Evolutionary conservation across 2,888 invertebrate species (phyloP).

Genomic region (Patella caerulea): DNA sequence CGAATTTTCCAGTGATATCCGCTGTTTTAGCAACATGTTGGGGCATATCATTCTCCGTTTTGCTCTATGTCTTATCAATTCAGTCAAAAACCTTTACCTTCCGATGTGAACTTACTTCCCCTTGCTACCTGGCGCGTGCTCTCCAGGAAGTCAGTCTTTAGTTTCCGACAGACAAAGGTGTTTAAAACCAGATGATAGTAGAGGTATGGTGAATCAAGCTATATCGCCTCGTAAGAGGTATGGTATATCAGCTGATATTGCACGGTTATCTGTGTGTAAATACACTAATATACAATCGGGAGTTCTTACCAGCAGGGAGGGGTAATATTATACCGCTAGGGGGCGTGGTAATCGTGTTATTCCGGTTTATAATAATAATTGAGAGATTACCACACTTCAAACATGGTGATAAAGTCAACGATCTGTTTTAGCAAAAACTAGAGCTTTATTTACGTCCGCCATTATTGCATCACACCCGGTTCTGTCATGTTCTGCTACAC

Average conservation of each 20-base stretch:
- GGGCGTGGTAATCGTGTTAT: conserved; percentile 8
- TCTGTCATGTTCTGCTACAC: conserved; percentile 8
- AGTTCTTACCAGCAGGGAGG: conserved; percentile 1
- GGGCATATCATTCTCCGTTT: too few relatives aligned
- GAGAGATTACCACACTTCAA: conserved; percentile 9
- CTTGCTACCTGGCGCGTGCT: conserved; percentile 1
- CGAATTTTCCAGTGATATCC: neutral
- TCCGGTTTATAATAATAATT: conserved; percentile 2
- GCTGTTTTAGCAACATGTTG: too few relatives aligned
- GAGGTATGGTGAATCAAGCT: conserved; percentile 1
- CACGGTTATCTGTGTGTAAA: conserved; percentile 7
- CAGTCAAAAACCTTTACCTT: too few relatives aligned
- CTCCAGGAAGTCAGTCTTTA: conserved; percentile 5
- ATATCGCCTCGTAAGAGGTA: conserved; percentile 5
- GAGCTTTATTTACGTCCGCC: neutral
- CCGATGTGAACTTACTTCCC: neutral
- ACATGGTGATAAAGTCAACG: conserved; percentile 7
- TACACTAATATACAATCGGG: conserved; percentile 10
- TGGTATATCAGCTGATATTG: conserved; percentile 10
- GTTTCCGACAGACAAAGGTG: conserved; percentile 4
- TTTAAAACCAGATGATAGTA: neutral
- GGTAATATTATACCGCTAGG: neutral
- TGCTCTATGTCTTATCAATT: too few relatives aligned
- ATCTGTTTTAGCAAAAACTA: neutral
- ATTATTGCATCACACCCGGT: neutral